Percentiles rank a stretch among this genome's conserved stretches.
phyloP scores from a whole-genome alignment of 2,113 vertebrate genomes.

The Chrysochloris asiatica region DNA sequence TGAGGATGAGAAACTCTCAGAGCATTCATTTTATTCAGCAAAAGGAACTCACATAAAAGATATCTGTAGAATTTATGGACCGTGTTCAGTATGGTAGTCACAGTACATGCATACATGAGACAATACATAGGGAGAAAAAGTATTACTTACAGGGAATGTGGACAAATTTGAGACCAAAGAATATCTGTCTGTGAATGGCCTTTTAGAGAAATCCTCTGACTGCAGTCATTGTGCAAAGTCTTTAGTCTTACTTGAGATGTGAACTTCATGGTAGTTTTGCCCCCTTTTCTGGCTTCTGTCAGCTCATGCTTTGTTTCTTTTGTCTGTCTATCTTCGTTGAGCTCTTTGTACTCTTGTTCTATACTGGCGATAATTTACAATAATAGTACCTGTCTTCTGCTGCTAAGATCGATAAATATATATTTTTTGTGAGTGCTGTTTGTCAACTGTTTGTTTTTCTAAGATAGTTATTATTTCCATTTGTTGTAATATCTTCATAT shows the following conservation, averaged over 20 bases:
- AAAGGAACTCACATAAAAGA: neutral
- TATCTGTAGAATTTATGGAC: neutral
- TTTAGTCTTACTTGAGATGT: neutral
- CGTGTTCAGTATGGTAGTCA: neutral
- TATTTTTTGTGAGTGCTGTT: neutral
- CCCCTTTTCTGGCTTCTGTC: neutral
- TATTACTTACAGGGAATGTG: neutral
- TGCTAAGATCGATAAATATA: neutral
- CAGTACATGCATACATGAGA: too few species aligned
- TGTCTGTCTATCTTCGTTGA: neutral
- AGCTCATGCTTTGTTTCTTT: neutral
- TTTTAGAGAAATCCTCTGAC: neutral
- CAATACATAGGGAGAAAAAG: neutral
- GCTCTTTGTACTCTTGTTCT: conserved; percentile 13
- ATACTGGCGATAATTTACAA: neutral
- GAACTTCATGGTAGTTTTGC: neutral
- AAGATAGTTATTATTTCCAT: neutral
- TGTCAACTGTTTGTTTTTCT: neutral
- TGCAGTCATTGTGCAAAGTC: neutral
- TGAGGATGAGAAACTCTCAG: neutral
- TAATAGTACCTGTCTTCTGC: neutral
- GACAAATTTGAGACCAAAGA: neutral
- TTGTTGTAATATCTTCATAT: neutral
- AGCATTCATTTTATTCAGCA: neutral
- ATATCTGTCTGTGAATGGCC: neutral